These are phyloP conservation scores for Orthonychiurus folsomi DNA, from an alignment of 2,888 invertebrate genomes.

Conservation along the genomic window DNA sequence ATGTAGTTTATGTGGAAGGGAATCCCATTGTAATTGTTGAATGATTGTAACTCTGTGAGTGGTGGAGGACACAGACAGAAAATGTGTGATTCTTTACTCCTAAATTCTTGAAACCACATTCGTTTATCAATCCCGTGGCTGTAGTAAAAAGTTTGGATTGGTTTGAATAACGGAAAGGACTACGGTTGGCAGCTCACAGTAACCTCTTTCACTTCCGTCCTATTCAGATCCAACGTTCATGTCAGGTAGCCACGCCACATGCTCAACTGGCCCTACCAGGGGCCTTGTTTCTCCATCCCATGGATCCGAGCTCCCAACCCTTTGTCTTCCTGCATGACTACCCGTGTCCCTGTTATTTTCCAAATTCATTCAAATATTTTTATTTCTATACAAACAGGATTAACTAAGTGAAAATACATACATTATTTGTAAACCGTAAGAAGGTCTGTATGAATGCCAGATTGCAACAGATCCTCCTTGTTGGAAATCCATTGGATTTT, in stretches of 20 bases:
- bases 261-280: not conserved
- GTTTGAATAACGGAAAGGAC: slow-evolving; percentile 16
- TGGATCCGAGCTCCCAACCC: not conserved
- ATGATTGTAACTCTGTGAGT: not conserved
- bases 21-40: not conserved
- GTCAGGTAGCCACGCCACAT: slow-evolving; percentile 1
- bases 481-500: too few relatives aligned
- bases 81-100: slow-evolving; percentile 3
- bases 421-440: too few relatives aligned
- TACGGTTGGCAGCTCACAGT: slow-evolving; percentile 19
- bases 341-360: not conserved
- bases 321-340: not conserved
- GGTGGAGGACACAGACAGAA: too few relatives aligned
- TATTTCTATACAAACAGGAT: not conserved
- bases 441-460: too few relatives aligned
- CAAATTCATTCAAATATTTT: not conserved
- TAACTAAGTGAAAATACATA: not conserved
- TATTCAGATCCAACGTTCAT: not conserved
- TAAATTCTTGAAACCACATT: not conserved
- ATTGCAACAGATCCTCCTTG: too few relatives aligned
- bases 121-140: not conserved
- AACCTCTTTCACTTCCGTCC: slow-evolving; percentile 21
- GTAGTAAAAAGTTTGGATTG: slow-evolving; percentile 7
- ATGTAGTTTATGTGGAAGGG: not conserved
- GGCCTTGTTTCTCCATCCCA: not conserved